Evolutionary conservation across 2,797 vertebrate genomes (phyloP), one percentile per base, ranked within the genome.

Genomic region (Parauchenoglanis ngamensis): DNA sequence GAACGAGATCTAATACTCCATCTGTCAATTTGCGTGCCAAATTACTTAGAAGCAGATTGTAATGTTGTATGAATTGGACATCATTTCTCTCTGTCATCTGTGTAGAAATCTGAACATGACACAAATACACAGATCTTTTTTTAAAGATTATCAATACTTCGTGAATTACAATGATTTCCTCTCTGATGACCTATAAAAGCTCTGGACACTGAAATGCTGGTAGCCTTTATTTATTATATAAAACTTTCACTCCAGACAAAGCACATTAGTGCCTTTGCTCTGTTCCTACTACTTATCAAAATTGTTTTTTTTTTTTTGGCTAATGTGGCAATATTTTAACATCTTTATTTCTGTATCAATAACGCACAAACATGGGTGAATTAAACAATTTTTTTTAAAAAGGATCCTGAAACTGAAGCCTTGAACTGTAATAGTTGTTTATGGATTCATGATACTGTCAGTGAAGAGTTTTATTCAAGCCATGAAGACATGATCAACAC

Each of bases 1-100:
- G 52, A 84, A 70, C 11, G 23, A 63, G 59, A 57, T 80, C 12
- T 23, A 82, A 73, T 57, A 28, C 21, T 85, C 54, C 8, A 65
- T 87, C 67, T 89, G 56, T 80, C 28, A 15, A 65, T 88, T 76
- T 81, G 21, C 78, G 90, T 91, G 90, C 90, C 90, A 90, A 90
- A 91, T 73, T 28, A 21, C 23, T 25, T 31, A 49, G 70, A 82
- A 73, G 4, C 46, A 57, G 13, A 46, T 77, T 46, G 23, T 25
- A 77, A 77, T 83, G 23, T 4, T 76, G n/a, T 81, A 70, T 40
- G 67, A 63, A 82, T 81, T 46, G 2, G 52, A 28, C 8, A 28
- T 68, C 4, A 57, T 40, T 57, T 23, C 23, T 44, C 19, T 63
- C 13, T 23, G 28, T 57, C 10, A 25, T 79, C n/a, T 80, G 7